Base-by-base conservation (phyloP, 2,113 vertebrate species). In the Aegotheles bennettii region DNA sequence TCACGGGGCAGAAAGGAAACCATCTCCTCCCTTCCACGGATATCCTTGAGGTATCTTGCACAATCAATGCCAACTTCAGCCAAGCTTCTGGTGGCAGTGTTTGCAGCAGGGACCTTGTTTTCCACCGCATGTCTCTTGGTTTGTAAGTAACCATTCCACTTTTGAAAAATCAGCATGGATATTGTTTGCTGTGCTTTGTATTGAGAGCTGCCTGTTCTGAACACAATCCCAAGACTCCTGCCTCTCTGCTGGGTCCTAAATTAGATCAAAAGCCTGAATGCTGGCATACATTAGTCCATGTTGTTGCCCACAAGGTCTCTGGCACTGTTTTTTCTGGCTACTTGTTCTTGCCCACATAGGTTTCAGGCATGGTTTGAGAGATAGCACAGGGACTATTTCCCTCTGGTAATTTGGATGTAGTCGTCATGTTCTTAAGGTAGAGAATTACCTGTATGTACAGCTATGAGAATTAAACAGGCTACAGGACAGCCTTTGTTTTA, bases 71-170 rank as follows among this genome's bases (percentile, higher is more conserved):
- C 63, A 96, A 95, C 91, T 94, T 98, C 87, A 97, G 97, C 47
- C 96, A 90, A 45, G 92, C 61, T 53, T 70, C 93, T 67, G 69
- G 6, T 17, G 97, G 92, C 87, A 98, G 97, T 11, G 75, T 98
- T 76, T 98, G 98, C 80, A 77, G 31, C 35, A 94, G 59, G 11
- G 54, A 71, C 33, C 33, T 97, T n/a, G 79, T 93, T 47, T 95
- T 98, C 57, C 98, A 98, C 71, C 97, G 95, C 3, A 97, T 98
- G 97, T 96, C 97, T 86, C 95, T 98, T 92, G 94, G 95, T n/a
- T 57, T 98, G 98, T 98, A 96, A 98, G 98, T 98, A 67, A 28
- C 29, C 29, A 4, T 16, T 48, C 28, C 21, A 16, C 7, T 18
- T 85, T 13, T 10, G 9, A 67, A 67, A 88, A 47, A 7, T 6